These are phyloP conservation scores for Phallusia fumigata DNA, from an alignment of 23 tunicate genomes.

Conservation along the genomic window DNA sequence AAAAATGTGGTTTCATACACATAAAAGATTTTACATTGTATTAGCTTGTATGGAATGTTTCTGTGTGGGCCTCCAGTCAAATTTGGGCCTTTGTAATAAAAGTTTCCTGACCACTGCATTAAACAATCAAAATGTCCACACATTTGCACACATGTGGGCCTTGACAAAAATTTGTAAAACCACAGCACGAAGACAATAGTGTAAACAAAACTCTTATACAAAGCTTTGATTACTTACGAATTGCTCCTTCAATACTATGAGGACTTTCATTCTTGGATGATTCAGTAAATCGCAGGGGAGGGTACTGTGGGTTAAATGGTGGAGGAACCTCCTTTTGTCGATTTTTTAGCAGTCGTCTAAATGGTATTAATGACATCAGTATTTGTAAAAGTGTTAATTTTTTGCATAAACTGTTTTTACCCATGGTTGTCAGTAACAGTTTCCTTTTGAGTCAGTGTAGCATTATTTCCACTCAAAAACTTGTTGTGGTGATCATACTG, in stretches of 20 bases:
- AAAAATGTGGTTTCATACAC: too few relatives aligned
- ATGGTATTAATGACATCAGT: not conserved
- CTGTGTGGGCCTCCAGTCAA: too few relatives aligned
- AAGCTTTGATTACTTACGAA: conserved; percentile 35
- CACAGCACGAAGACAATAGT: not conserved
- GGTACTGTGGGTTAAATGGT: conserved; percentile 80
- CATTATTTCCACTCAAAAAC: conserved; percentile 72
- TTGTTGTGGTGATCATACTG: conserved; percentile 83
- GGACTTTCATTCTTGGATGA: conserved; percentile 60
- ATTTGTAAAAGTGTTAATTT: not conserved
- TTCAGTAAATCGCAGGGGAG: conserved; percentile 54
- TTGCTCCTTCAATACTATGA: conserved; percentile 78
- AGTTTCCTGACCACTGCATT: too few relatives aligned
- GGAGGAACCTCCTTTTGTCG: conserved; percentile 77
- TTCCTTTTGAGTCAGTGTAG: conserved; percentile 66
- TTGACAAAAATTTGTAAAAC: not conserved
- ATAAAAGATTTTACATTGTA: too few relatives aligned
- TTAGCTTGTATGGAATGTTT: too few relatives aligned
- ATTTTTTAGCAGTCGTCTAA: conserved; percentile 78
- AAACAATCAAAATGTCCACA: too few relatives aligned
- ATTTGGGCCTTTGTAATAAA: too few relatives aligned
- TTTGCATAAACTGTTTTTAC: conserved; percentile 6
- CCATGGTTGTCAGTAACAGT: conserved; percentile 70
- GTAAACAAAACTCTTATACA: not conserved
- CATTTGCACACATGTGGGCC: too few relatives aligned